Conservation (phyloP, 2,113 vertebrate species). For the Zosterops japonicus region DNA sequence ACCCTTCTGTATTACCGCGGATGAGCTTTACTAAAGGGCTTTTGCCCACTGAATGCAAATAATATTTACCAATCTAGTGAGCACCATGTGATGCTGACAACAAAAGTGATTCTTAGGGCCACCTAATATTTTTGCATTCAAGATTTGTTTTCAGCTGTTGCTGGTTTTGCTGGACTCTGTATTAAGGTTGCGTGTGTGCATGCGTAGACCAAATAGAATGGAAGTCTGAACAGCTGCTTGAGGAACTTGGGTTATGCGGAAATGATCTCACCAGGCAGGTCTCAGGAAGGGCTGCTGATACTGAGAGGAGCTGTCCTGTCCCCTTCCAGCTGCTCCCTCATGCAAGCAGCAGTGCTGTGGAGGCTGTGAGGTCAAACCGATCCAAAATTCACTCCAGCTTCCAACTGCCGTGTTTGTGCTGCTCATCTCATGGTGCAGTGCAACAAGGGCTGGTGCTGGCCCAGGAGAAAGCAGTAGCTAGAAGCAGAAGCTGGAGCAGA, state of each 20-base stretch:
- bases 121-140: not conserved
- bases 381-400: not conserved
- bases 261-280: not conserved
- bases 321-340: not conserved
- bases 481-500: not conserved
- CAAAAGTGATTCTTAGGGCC: not conserved
- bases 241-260: not conserved
- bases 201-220: not conserved
- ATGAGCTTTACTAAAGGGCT: not conserved
- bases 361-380: accelerated
- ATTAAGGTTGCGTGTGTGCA: not conserved
- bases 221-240: not conserved
- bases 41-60: not conserved
- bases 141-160: not conserved
- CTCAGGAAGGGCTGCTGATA: not conserved
- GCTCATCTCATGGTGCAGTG: not conserved
- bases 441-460: not conserved
- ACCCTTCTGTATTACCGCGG: not conserved
- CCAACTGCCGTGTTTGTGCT: not conserved
- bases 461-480: not conserved
- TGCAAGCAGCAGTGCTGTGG: not conserved
- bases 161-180: not conserved
- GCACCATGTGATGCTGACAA: not conserved
- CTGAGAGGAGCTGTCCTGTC: not conserved
- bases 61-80: not conserved